Evolutionary conservation across 2,888 invertebrate species (phyloP), one percentile per base, ranked within the genome.

Genomic region (Volucella inanis): DNA sequence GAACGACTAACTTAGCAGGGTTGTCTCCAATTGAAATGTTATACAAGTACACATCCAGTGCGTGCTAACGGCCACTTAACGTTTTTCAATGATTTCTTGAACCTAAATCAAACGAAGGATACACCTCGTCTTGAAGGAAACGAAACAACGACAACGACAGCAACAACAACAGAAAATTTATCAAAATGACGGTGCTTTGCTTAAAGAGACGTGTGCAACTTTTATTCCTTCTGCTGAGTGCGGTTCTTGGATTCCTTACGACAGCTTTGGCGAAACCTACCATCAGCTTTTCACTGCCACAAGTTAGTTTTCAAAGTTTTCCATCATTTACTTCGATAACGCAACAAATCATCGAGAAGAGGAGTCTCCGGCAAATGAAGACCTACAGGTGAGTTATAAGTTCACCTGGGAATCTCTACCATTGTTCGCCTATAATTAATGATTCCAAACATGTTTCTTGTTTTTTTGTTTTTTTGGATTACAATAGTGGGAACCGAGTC

Each of bases 401-500:
- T n/a, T 12, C 57, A 18, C 18, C 55, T 11, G 4, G 10, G 2
- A 22, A 10, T 47, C 11, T 41, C 31, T n/a, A 8, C 61, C 43
- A 49, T 59, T 55, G 12, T 31, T 57, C 12, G 9, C 15, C n/a
- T 14, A 14, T 43, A 65, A 78, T 59, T 59, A 45, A 52, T n/a
- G 4, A 11, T 6, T 57, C 39, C 0, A 18, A 31, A 22, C 47
- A 9, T 61, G 6, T 41, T 2, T 22, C 2, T 0, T 18, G 22
- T 4, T 22, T 31, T 54, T n/a, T 49, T 14, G 15, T 14, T 49
- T n/a, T 12, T 43, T 43, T 22, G 18, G 15, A 14, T 14, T 76
- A 61, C 49, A 95, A 93, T 91, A 95, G 95, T 86, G 96, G 96
- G 4, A 92, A 94, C 82, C 93, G 95, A 52, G 92, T 95, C 52